Base-by-base conservation (phyloP, 2,797 vertebrate genomes). In the Sternotherus odoratus region DNA sequence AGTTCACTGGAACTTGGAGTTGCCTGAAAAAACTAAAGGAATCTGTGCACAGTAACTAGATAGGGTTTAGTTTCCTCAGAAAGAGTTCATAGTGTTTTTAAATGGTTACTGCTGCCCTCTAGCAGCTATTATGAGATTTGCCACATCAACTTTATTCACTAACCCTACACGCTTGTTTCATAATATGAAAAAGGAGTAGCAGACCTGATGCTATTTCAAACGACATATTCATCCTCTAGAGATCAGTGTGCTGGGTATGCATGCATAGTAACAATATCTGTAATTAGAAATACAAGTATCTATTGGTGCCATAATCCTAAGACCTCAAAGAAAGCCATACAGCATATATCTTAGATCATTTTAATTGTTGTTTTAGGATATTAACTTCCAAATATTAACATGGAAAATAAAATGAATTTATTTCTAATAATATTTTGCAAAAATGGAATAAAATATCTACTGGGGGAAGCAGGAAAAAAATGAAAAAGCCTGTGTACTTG, bases 91-190 rank as follows among this genome's bases (percentile, higher is more conserved):
- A 28, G 28, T 46, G 85, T 11, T 75, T 96, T 97, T 81, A 63
- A 96, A 94, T 90, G 90, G 97, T 12, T 82, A 75, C 93, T 97
- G 93, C 97, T 96, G 96, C 96, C 97, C 97, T 95, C 97, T 96
- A 96, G 97, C 94, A 87, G 95, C 74, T 51, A 86, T 51, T 0
- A 2, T 53, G 46, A 6, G 94, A 63, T 48, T 43, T 4, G 56
- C 48, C 90, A 46, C 80, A 75, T 6, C 19, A 26, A 54, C 33
- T 12, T 26, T 1, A 2, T 7, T 17, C 8, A 69, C 80, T 24
- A 8, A 6, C 0, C 0, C 66, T 1, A 2, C 23, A 30, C 39
- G 2, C 43, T 78, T 63, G 19, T 74, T 49, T 36, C 46, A 6
- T 33, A 11, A 26, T 81, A 74, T 48, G 49, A 6, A 60, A 78